A percentile compares a stretch with the other conserved stretches of the same genome.
These are phyloP conservation scores for Caracal caracal DNA, from an alignment of 2,113 vertebrate genomes.

Conservation along the genomic window DNA sequence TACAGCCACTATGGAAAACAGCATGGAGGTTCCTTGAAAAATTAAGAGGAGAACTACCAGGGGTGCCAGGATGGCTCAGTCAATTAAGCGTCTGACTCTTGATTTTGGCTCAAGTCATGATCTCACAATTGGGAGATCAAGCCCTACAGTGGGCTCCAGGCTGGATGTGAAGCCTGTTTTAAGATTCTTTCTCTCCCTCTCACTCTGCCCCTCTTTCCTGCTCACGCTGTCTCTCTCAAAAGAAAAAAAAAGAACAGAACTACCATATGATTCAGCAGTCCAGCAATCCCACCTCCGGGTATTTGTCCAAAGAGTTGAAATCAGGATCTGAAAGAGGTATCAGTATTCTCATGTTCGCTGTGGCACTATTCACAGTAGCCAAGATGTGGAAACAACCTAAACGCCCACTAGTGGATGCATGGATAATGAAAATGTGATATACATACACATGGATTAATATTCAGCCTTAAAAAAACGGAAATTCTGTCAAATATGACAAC, in stretches of 20 bases:
- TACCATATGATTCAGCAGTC: background rate
- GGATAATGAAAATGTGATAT: background rate
- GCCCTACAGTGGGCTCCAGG: too few relatives aligned
- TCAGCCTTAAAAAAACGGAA: background rate
- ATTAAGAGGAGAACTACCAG: background rate
- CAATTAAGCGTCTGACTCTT: too few relatives aligned
- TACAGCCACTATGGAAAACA: background rate
- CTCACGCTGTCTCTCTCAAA: too few relatives aligned
- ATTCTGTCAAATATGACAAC: background rate
- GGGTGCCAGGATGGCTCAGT: too few relatives aligned
- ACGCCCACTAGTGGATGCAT: background rate
- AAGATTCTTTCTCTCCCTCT: too few relatives aligned
- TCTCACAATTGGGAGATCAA: too few relatives aligned
- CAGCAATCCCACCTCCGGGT: background rate
- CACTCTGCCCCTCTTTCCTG: too few relatives aligned
- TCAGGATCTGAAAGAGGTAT: background rate
- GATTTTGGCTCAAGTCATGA: too few relatives aligned
- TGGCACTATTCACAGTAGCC: background rate
- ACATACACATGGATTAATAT: background rate
- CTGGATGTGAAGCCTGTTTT: too few relatives aligned
- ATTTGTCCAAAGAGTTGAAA: background rate
- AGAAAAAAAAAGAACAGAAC: background rate
- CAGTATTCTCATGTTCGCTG: too few relatives aligned
- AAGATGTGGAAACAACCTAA: background rate
- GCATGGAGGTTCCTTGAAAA: background rate